Conservation (phyloP, 1,140 invertebrate genomes). For the Hypothenemus hampei region DNA sequence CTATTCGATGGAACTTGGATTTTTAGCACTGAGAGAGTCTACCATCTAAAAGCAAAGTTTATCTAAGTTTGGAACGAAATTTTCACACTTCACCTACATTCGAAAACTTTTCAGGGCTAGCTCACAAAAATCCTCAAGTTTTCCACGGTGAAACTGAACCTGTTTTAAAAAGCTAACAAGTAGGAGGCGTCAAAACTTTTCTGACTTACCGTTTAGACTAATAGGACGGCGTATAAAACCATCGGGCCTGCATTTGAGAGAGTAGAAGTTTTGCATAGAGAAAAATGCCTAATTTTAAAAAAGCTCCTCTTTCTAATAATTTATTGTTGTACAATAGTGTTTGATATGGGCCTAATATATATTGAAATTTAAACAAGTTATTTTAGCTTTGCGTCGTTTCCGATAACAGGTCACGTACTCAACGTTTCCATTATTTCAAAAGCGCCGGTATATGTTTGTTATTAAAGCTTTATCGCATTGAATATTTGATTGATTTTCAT, state of each 20-base stretch:
- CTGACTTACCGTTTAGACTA: slow-evolving; percentile 18
- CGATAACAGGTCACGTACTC: too few species aligned
- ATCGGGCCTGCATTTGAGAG: slow-evolving; percentile 8
- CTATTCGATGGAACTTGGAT: background rate
- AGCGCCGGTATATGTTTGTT: too few species aligned
- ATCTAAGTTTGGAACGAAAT: slow-evolving; percentile 6
- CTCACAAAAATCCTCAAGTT: slow-evolving; percentile 5
- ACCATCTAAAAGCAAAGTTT: slow-evolving; percentile 11
- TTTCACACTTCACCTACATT: slow-evolving; percentile 13
- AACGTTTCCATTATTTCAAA: too few species aligned
- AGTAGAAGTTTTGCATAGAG: background rate
- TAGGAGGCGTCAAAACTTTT: slow-evolving; percentile 15
- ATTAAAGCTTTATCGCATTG: too few species aligned
- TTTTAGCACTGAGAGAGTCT: too few species aligned
- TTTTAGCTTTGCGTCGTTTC: too few species aligned
- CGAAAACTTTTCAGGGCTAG: background rate
- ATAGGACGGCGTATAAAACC: slow-evolving; percentile 15
- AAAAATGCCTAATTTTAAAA: too few species aligned
- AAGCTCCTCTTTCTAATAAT: too few species aligned
- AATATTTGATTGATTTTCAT: too few species aligned
- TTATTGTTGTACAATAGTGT: too few species aligned
- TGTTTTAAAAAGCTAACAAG: slow-evolving; percentile 17
- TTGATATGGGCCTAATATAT: too few species aligned
- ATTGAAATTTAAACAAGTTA: background rate
- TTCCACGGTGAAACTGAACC: slow-evolving; percentile 9